Base-by-base conservation (phyloP, 1,140 invertebrate species). In the Aphelenchoides fujianensis region DNA sequence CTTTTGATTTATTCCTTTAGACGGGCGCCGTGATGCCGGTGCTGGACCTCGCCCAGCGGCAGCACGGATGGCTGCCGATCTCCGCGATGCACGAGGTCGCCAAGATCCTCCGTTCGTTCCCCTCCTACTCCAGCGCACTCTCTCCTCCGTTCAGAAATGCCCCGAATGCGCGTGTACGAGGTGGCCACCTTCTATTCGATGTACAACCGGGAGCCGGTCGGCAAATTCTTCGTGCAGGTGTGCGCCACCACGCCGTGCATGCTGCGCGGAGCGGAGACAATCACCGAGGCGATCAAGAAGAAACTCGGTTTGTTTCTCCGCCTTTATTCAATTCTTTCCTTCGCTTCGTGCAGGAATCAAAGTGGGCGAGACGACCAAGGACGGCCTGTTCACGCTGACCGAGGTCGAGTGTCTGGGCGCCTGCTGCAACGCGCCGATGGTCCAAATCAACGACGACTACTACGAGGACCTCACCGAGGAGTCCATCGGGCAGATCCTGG, bases 161-260 rank as follows among this genome's bases (percentile, higher is more conserved):
- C 96, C 0, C 89, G 90, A 73, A 99, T 99, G 96, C 89, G 97
- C 78, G 95, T 98, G 0, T 99, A 99, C 87, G 97, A 99, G 89
- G 97, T 99, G 23, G 97, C 97, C 55, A 99, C 97, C 2, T 99
- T 99, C 86, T 99, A 99, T 83, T 98, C 97, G 9, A 99, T 99
- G 97, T 99, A 96, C 83, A 96, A 95, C 86, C 90, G 92, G 89
- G 91, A 86, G 79, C 86, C 85, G 9, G 82, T 85, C 23, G 86
- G 85, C 37, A 85, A 82, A n/a, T n/a, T 73, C 52, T 73, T 74
- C 69, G 68, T 85, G 1, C 84, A 97, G 88, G 90, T 99, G 23
- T 99, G 97, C 84, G 98, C 95, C 0, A 98, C 96, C 31, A 99
- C 97, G 28, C 97, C 97, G 0, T 99, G 97, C 85, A 97, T 95